phyloP scores from a whole-genome alignment of 2,113 vertebrate genomes.

The Pachypanchax playfairii region DNA sequence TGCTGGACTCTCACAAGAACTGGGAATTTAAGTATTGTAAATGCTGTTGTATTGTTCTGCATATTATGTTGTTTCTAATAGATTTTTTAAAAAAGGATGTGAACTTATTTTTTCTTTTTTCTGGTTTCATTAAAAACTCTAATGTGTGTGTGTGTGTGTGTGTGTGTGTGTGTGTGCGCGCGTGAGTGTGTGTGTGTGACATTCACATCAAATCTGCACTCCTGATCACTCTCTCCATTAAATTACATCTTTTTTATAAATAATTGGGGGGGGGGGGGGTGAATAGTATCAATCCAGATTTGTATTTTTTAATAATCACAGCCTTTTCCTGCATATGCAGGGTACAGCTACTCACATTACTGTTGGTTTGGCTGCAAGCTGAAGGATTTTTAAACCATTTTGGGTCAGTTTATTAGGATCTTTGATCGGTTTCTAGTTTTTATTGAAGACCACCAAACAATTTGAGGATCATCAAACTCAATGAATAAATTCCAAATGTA shows the following conservation, averaged over 20 bases:
- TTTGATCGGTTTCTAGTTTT: constrained; percentile 21
- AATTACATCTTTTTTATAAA: constrained; percentile 86
- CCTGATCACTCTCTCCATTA: constrained; percentile 81
- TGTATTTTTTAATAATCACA: too few relatives aligned
- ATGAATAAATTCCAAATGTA: constrained; percentile 15
- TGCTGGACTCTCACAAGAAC: constrained; percentile 95
- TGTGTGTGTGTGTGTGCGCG: constrained; percentile 99
- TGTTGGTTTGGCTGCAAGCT: constrained; percentile 29
- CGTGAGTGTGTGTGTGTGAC: constrained; percentile 98
- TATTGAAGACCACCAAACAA: background rate
- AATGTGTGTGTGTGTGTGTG: constrained; percentile 98
- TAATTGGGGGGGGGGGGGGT: too few relatives aligned
- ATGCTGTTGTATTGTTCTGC: constrained; percentile 99
- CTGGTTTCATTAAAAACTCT: constrained; percentile 90
- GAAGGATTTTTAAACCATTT: too few relatives aligned
- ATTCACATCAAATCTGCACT: constrained; percentile 93
- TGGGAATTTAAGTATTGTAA: constrained; percentile 99
- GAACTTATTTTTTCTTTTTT: constrained; percentile 86
- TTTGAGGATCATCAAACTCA: constrained; percentile 6
- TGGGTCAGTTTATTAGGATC: constrained; percentile 27
- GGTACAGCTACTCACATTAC: constrained; percentile 18
- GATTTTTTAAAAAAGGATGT: constrained; percentile 99
- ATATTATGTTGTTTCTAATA: constrained; percentile 99
- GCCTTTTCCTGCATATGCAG: constrained; percentile 5
- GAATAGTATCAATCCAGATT: too few relatives aligned